Evolutionary conservation across 1,140 invertebrate species (phyloP), one percentile per base, ranked within the genome.

Genomic region (Aphaenogaster rudis): DNA sequence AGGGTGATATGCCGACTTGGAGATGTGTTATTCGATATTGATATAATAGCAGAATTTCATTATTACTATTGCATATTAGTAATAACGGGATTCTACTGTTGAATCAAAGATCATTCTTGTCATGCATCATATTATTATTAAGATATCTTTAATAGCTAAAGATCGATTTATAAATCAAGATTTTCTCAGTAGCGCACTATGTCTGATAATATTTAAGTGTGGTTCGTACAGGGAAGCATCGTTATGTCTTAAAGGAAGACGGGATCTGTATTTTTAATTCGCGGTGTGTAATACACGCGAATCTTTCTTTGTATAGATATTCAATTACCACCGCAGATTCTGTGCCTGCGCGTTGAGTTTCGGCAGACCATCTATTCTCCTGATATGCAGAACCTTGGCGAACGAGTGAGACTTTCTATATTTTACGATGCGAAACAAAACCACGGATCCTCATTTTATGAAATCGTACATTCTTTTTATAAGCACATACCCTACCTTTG

Each of bases 401-500:
- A n/a, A 28, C 11, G 36, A 69, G 63, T 52, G 42, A 61, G 33
- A 39, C 54, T 48, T 57, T 33, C 28, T 66, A 50, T 36, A n/a
- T 66, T 79, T 66, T 48, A 45, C 3, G 21, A 15, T 17, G 15
- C 9, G 61, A 79, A 33, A 86, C 21, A 52, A 79, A 79, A 45
- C 59, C n/a, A 4, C 59, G 21, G 33, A 42, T 86, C 6, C 50
- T 86, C 61, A 48, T 78, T 72, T 63, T 54, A 11, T 33, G 36
- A 86, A 33, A 79, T 21, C 6, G 11, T 45, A 63, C 5, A 52
- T 64, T 33, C 50, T 64, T 86, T 86, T 64, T 52, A 42, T 33
- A 54, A 21, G 72, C 59, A 84, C 72, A 39, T 84, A 74, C 66
- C 61, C 82, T 21, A 36, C 57, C n/a, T n/a, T 78, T 90, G 86